Evolutionary conservation across 2,797 vertebrate genomes (phyloP).

Genomic region (Oophaga sylvatica): DNA sequence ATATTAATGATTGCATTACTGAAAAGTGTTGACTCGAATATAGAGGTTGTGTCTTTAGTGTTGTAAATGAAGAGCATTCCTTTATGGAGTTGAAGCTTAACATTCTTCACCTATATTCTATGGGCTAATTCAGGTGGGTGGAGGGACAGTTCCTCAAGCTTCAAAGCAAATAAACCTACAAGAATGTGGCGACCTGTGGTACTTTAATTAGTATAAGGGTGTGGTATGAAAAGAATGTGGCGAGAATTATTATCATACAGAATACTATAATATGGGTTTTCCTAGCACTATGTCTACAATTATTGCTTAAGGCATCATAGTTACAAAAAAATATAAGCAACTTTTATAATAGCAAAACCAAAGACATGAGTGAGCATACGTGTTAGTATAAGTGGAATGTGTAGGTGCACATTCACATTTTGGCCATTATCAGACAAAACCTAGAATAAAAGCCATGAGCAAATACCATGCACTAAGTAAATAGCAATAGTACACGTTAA

Average conservation of each 20-base stretch:
- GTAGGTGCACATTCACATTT: no score
- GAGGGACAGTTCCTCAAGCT: not conserved
- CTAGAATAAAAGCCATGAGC: no score
- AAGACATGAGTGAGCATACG: no score
- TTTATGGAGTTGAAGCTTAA: constrained; percentile 7
- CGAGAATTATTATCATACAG: not conserved
- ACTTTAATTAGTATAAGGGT: no score
- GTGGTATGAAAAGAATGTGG: not conserved
- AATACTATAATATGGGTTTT: not conserved
- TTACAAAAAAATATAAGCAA: not conserved
- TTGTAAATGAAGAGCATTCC: constrained; percentile 2
- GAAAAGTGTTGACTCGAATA: not conserved
- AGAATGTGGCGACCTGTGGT: no score
- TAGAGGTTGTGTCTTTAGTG: not conserved
- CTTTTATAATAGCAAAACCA: no score
- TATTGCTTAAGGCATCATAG: not conserved
- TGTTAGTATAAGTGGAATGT: no score
- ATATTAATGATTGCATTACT: not conserved
- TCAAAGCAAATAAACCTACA: not conserved
- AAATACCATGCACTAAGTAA: no score
- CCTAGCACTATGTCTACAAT: not conserved
- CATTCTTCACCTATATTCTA: constrained; percentile 14
- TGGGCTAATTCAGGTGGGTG: not conserved
- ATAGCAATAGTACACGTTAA: no score
- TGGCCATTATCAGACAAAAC: no score